Conservation (phyloP, 2,113 vertebrate species). For the Oophaga pumilio region DNA sequence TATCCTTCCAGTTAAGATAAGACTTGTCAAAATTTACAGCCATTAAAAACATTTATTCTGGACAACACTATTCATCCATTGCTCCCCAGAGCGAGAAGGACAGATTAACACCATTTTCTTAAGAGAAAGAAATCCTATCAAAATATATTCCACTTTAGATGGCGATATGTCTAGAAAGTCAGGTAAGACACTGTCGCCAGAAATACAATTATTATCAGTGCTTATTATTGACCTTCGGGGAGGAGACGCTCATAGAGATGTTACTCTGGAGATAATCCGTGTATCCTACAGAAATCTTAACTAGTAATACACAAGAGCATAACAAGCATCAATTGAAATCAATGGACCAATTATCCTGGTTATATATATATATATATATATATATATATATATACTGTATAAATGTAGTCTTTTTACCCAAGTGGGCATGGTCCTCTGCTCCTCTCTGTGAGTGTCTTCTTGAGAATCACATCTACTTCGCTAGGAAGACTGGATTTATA, state of each 20-base stretch:
- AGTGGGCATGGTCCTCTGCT: no score
- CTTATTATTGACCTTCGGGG: background rate
- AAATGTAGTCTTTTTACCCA: no score
- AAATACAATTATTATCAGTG: background rate
- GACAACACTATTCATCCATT: background rate
- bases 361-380: no score
- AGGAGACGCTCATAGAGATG: background rate
- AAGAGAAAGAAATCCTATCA: background rate
- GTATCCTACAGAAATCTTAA: background rate
- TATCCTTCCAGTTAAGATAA: background rate
- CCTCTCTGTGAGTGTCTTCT: no score
- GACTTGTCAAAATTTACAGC: background rate
- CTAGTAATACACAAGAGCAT: background rate
- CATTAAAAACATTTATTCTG: slow-evolving; percentile 7
- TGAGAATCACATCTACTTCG: no score
- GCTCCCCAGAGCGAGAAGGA: background rate
- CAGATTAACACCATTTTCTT: background rate
- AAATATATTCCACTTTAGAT: background rate
- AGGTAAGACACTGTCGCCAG: background rate
- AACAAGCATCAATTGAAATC: background rate
- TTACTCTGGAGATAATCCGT: background rate
- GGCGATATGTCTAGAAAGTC: background rate
- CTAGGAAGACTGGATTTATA: no score
- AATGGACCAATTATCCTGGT: background rate
- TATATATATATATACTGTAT: no score